phyloP scores from a whole-genome alignment of 1,140 invertebrate genomes.

The Heliothis subflexa region DNA sequence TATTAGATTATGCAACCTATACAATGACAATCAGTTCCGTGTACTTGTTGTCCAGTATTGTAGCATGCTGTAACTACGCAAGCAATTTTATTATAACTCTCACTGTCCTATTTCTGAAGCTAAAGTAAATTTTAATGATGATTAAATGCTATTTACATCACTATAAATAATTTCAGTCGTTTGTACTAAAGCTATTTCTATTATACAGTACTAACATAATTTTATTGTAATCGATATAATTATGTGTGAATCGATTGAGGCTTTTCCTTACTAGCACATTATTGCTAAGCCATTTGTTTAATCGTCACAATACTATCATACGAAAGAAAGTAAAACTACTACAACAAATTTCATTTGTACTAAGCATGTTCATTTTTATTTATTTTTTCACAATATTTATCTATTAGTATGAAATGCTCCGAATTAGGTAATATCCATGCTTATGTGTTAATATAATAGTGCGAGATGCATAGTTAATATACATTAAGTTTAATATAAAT shows the following conservation, averaged over 20 bases:
- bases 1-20: constrained; percentile 24
- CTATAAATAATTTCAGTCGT: neutral
- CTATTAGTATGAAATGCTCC: constrained; percentile 29
- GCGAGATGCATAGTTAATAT: constrained; percentile 39
- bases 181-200: constrained; percentile 19
- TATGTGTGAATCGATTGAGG: too few relatives aligned
- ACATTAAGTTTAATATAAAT: constrained; percentile 33
- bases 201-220: neutral
- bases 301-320: neutral
- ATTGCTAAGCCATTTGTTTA: too few relatives aligned
- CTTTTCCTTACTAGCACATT: too few relatives aligned
- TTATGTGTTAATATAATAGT: constrained; percentile 5
- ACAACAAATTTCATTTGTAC: neutral
- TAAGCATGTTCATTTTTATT: neutral
- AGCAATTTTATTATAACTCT: constrained; percentile 39
- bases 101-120: constrained; percentile 2
- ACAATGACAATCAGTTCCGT: constrained; percentile 47
- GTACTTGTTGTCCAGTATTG: constrained; percentile 12
- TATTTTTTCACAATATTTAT: neutral
- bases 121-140: neutral
- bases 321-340: neutral
- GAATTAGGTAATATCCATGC: constrained; percentile 12
- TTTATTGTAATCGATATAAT: too few relatives aligned
- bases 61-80: constrained; percentile 51
- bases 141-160: constrained; percentile 32